Base-by-base conservation (phyloP, 2,797 vertebrate species). In the Ficedula albicollis region DNA sequence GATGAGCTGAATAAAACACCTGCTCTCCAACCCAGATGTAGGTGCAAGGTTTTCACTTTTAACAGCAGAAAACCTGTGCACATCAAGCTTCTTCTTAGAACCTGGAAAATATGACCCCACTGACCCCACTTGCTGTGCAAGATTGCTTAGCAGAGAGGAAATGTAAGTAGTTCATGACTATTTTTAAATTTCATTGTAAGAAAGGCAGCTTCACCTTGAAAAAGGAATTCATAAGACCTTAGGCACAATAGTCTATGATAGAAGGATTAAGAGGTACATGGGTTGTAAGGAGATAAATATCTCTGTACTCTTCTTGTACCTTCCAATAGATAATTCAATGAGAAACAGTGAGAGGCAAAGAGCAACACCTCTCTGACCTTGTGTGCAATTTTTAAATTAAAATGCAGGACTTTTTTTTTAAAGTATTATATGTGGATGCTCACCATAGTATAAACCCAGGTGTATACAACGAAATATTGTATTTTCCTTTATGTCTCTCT, bases 131-230 rank as follows among this genome's bases (percentile, higher is more conserved):
- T 77, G 81, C 41, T 43, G 19, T 20, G 41, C 27, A 41, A 93
- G 81, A 58, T 68, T 90, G 44, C 75, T 89, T 85, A 92, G 64
- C 48, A 77, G 67, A 92, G 49, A 82, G 44, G 32, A 94, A 84
- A 79, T 46, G 29, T 69, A 91, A 94, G 43, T 44, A 73, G 67
- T 78, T 95, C 63, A 74, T 46, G 41, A 34, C 41, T 89, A 56
- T 63, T 79, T 94, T 94, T 56, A 94, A 93, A 93, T 90, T 86
- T 87, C 54, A 25, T 60, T 93, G 72, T 68, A 85, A 77, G 77
- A 75, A 94, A 87, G 34, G 34, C 34, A 70, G 60, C 30, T 80
- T 93, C 78, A 89, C 60, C 88, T 90, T 81, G 77, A 74, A 83
- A 87, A 79, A 79, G 38, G 41, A 82, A 74, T 70, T 70, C 38